Base-by-base conservation (phyloP, 2,888 invertebrate species). In the Melangyna quadrimaculata region DNA sequence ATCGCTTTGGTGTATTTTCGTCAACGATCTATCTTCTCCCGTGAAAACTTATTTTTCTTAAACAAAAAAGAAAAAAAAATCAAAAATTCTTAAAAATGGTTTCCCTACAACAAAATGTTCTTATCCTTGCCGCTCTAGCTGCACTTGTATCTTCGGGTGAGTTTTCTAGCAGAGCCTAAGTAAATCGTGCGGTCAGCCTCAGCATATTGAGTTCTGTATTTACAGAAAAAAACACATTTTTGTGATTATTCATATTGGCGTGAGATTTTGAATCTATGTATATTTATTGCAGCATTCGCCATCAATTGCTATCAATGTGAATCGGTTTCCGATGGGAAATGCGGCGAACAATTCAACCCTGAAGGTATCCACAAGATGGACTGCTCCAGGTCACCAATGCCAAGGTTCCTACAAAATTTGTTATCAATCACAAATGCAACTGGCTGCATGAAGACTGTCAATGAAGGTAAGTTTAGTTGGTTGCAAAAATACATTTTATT, bases 301-400 rank as follows among this genome's bases (percentile, higher is more conserved):
- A 87, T 92, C 65, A 89, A 90, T 17, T 92, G 92, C 84, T 92
- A 91, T 83, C 89, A 89, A 40, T 92, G 92, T 79, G 91, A 91
- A 19, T 91, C 92, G 5, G 6, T 88, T 9, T 87, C 87, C 55
- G 88, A 88, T 55, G 74, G 89, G 29, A 89, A 90, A 82, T 92
- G 92, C 75, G 92, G 91, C 27, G 88, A 89, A 82, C 73, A 90
- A n/a, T 91, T 91, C 70, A 89, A 90, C 74, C 61, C 88, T 12
- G 90, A 90, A 4, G 86, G 88, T 22, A 73, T 73, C 9, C 73
- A 88, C 9, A 88, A 91, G 37, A 77, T 88, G 63, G 91, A 91
- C 75, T 91, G 91, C 67, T 27, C 88, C 48, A 89, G 88, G 53
- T 77, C 89, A 6, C 74, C 89, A 19, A 88, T 90, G 19, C 91